Percentiles rank a stretch among this genome's conserved stretches.
These are phyloP conservation scores for Phortica okadai DNA, from an alignment of 2,888 invertebrate species.

Conservation along the genomic window DNA sequence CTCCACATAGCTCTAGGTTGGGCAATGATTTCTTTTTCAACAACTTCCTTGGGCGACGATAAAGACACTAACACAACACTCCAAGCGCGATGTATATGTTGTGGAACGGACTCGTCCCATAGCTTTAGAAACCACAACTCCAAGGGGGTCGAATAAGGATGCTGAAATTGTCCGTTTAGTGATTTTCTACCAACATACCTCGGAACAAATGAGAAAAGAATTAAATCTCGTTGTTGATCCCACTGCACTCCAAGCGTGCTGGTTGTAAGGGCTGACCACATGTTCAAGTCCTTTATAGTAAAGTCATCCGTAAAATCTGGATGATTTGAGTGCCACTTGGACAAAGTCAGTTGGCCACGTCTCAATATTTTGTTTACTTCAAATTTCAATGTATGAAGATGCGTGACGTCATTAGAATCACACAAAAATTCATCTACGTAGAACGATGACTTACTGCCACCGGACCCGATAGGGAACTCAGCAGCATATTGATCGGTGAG, in stretches of 20 bases:
- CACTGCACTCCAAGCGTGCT: constrained; percentile 4
- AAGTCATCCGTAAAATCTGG: constrained; percentile 1
- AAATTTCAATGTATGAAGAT: neutral
- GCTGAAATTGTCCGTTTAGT: neutral
- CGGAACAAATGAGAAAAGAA: neutral
- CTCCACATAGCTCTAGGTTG: too few species aligned
- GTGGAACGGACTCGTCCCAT: too few species aligned
- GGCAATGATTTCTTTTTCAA: too few species aligned
- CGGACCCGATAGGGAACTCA: neutral
- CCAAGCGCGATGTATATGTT: too few species aligned
- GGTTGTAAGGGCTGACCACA: neutral
- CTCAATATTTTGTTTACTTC: neutral
- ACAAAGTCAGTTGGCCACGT: neutral
- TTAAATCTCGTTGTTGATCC: neutral
- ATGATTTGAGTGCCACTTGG: constrained; percentile 6
- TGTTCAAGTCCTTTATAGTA: neutral
- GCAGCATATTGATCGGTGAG: neutral
- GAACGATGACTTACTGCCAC: neutral
- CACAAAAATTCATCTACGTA: constrained; percentile 3
- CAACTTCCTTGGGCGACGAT: neutral
- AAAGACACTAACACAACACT: too few species aligned
- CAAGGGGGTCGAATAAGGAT: too few species aligned
- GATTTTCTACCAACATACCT: neutral
- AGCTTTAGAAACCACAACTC: too few species aligned
- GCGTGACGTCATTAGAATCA: neutral